Conservation (phyloP, 1,140 invertebrate genomes). For the Drosophila quadrilineata region DNA sequence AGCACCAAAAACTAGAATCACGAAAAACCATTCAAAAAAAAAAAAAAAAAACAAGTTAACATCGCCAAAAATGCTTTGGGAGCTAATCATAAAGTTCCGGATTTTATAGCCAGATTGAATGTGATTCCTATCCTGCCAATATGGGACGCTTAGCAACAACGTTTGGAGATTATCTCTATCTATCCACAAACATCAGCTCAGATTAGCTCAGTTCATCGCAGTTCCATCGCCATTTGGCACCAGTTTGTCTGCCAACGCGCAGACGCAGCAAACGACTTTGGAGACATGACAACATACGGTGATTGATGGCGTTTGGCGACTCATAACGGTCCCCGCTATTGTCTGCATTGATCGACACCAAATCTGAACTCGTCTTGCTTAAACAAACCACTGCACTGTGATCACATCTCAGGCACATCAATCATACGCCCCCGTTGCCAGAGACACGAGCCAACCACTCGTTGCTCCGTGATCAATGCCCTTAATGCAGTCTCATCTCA, state of each 20-base stretch:
- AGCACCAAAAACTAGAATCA: slow-evolving; percentile 21
- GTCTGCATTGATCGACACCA: slow-evolving; percentile 35
- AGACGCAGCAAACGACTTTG: slow-evolving; percentile 12
- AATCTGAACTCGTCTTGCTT: slow-evolving; percentile 25
- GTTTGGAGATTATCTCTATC: slow-evolving; percentile 39
- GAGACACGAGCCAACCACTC: slow-evolving; percentile 34
- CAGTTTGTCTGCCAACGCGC: slow-evolving; percentile 68
- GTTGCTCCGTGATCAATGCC: slow-evolving; percentile 27
- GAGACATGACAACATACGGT: slow-evolving; percentile 38
- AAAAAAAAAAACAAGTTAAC: neutral
- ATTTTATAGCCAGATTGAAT: slow-evolving; percentile 58
- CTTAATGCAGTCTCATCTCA: slow-evolving; percentile 28
- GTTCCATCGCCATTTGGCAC: slow-evolving; percentile 47
- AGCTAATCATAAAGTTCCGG: slow-evolving; percentile 52
- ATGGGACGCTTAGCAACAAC: no score
- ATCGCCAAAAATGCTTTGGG: slow-evolving; percentile 16
- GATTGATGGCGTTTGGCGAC: slow-evolving; percentile 62
- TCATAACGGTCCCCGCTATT: slow-evolving; percentile 58
- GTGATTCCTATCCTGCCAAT: no score
- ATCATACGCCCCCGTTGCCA: slow-evolving; percentile 56
- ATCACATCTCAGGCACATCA: slow-evolving; percentile 68
- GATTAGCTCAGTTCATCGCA: neutral
- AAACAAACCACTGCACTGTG: slow-evolving; percentile 40
- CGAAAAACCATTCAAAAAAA: slow-evolving; percentile 9
- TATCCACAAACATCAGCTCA: slow-evolving; percentile 4